Conservation (phyloP, 2,888 invertebrate genomes). For the Nemotelus nigrinus region DNA sequence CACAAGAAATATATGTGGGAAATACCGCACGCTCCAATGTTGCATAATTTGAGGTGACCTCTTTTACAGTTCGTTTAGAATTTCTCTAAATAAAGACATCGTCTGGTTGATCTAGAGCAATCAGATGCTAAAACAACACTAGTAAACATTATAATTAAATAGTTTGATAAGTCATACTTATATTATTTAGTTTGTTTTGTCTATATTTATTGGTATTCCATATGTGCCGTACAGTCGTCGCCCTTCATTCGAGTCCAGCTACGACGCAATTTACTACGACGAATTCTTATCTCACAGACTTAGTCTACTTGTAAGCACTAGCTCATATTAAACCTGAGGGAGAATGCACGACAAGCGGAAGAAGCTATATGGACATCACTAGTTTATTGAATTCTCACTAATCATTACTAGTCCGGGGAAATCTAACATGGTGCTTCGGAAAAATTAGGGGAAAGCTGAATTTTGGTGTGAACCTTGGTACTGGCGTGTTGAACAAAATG, state of each 20-base stretch:
- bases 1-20: background rate
- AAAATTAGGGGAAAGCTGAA: no score
- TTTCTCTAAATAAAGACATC: background rate
- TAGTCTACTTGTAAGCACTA: no score
- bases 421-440: no score
- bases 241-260: background rate
- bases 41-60: background rate
- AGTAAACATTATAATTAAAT: background rate
- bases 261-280: background rate
- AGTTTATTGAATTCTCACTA: no score
- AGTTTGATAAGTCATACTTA: background rate
- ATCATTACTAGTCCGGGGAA: no score
- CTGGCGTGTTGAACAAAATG: no score
- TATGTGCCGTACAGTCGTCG: background rate
- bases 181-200: background rate
- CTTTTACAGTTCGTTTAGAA: background rate
- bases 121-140: no score
- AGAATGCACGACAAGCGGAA: no score
- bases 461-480: no score
- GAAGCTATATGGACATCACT: no score
- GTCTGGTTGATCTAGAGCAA: no score
- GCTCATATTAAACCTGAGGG: no score
- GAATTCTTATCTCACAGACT: background rate
- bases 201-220: background rate
- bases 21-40: background rate